Evolutionary conservation across 2,113 vertebrate genomes (phyloP).

Genomic region (Panurus biarmicus): DNA sequence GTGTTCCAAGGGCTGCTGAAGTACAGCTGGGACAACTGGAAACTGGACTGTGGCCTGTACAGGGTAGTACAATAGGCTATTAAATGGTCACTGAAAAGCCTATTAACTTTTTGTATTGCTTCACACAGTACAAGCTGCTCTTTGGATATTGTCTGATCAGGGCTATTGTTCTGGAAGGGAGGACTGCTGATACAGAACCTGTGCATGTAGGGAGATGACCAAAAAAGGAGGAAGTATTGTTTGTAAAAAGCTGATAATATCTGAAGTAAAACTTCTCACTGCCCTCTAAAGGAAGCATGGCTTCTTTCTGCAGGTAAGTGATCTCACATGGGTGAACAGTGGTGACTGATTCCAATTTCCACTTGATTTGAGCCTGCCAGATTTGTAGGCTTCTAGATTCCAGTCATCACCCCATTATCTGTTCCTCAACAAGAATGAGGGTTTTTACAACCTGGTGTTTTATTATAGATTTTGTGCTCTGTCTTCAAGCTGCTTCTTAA

Average conservation of each 20-base stretch:
- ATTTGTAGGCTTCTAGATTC: background rate
- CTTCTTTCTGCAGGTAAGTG: background rate
- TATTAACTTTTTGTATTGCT: background rate
- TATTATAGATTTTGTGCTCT: background rate
- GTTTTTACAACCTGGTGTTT: background rate
- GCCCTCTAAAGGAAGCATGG: background rate
- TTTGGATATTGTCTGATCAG: background rate
- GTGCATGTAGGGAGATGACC: background rate
- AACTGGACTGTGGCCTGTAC: background rate
- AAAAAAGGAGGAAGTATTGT: background rate
- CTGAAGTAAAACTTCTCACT: background rate
- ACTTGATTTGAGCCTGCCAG: background rate
- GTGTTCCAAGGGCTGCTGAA: background rate
- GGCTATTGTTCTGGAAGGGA: background rate
- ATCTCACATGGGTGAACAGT: background rate
- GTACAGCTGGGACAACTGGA: background rate
- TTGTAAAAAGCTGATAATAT: background rate
- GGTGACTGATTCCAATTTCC: background rate
- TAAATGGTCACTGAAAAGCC: background rate
- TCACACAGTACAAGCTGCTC: background rate
- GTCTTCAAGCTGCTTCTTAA: background rate
- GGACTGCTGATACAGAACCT: background rate
- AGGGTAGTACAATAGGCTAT: background rate
- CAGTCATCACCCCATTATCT: fast-evolving
- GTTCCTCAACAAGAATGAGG: background rate